phyloP scores from a whole-genome alignment of 2,113 vertebrate genomes.

The Gobio gobio region DNA sequence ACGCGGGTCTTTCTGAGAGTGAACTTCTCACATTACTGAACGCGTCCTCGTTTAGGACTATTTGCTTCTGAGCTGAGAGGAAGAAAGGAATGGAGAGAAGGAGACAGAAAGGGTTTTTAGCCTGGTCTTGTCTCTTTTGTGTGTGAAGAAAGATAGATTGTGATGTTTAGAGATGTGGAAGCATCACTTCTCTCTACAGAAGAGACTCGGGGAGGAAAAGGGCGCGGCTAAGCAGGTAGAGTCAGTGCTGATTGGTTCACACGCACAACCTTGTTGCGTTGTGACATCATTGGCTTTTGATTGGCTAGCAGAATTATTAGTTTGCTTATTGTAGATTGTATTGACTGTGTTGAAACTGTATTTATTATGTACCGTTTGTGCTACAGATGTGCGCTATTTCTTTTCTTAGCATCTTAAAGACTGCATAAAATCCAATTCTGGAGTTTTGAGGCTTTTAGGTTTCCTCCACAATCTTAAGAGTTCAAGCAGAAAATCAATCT shows the following conservation, averaged over 20 bases:
- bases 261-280: not conserved
- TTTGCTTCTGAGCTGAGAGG: not conserved
- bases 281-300: not conserved
- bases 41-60: constrained; percentile 44
- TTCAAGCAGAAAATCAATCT: not conserved
- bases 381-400: not conserved
- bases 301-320: not conserved
- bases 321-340: not conserved
- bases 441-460: not conserved
- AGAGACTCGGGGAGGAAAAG: constrained; percentile 39
- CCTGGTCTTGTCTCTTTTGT: not conserved
- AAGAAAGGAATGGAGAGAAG: not conserved
- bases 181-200: constrained; percentile 48
- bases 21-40: constrained; percentile 59
- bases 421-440: not conserved
- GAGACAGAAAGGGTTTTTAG: not conserved
- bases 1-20: constrained; percentile 34
- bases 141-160: not conserved
- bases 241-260: constrained; percentile 18
- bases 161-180: constrained; percentile 40
- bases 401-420: no score
- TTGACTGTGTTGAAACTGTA: not conserved
- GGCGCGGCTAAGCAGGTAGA: constrained; percentile 35
- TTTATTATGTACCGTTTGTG: not conserved
- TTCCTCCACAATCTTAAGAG: not conserved